Evolutionary conservation across 2,888 invertebrate species (phyloP), one percentile per base, ranked within the genome.

Genomic region (Spodoptera exigua): DNA sequence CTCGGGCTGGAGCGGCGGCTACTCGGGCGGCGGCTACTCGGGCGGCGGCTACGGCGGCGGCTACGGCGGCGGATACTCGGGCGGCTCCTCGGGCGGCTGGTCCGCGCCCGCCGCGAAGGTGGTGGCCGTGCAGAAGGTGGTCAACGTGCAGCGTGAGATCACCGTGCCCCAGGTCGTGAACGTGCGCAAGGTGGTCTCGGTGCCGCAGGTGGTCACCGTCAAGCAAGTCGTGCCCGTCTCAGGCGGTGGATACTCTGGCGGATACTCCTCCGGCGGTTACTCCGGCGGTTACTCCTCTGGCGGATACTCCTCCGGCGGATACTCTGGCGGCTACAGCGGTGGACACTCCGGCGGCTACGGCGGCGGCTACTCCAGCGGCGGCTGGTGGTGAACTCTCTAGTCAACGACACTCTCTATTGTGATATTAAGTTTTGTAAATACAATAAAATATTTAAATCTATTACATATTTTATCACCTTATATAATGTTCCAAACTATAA

Each of bases 71-170:
- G 27, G 27, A 1, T 27, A 27, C 1, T 4, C 7, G 7, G 27
- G 27, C 27, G 27, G 27, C 1, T 27, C 27, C 27, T 27, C 27
- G 27, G 27, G 27, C 27, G 27, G 27, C 27, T n/a, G n/a, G n/a
- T n/a, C 56, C 4, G 44, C 17, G 7, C 49, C 66, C 12, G 46
- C 68, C 12, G 12, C 53, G 1, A 52, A 43, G 17, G 51, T 64
- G 7, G 11, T 74, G 12, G 17, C 52, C 5, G 55, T 72, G 13
- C 60, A 48, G 16, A 75, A 72, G 45, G 72, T 70, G 5, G 74
- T 74, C 35, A 48, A 70, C 11, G 75, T 72, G 37, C 70, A 58
- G 40, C 75, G 74, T 7, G 74, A 74, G 53, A 48, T 74, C 0
- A 52, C 40, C 11, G 74, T 71, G 14, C 74, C 74, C 17, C 56